Evolutionary conservation across 1,140 invertebrate species (phyloP), one percentile per base, ranked within the genome.

Genomic region (Hormaphis cornu): DNA sequence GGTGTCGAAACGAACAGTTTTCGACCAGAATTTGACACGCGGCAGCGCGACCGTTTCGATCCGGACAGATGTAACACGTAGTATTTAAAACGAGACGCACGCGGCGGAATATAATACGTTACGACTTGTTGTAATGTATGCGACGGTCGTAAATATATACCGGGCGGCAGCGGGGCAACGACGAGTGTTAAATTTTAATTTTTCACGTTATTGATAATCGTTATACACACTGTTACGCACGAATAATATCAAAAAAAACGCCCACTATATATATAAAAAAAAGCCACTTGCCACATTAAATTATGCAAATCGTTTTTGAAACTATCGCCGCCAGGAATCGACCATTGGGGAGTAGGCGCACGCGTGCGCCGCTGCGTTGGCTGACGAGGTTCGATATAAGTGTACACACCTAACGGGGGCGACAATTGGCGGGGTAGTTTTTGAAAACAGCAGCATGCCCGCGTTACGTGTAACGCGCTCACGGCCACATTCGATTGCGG

Each of bases 1-100:
- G n/a, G n/a, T n/a, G n/a, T n/a, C n/a, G 37, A 58, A 4, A 59
- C 22, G 40, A 24, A 46, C 42, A 58, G n/a, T 52, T 52, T 28
- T 52, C 26, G 14, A 28, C 24, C 14, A 2, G 20, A 52, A 44
- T 61, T 46, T 26, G 58, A 46, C 58, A 46, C 58, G 58, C n/a
- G n/a, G n/a, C n/a, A n/a, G 58, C 20, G 30, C 58, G 10, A 33
- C 42, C 37, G 26, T 46, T 63, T 63, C 58, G 61, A 66, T 66
- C 33, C 61, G 61, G 61, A 66, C 61, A 66, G 61, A 66, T 66
- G 61, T 66, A n/a, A n/a, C 18, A n/a, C 42, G 5, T 46, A 46
- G 8, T 33, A 14, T 58, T 54, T 12, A 20, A 54, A 54, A 54
- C 28, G 52, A 54, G 52, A 20, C 26, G 33, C 59, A 44, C 37